phyloP scores from a whole-genome alignment of 2,797 vertebrate genomes.

The Oreonectes daqikongensis region DNA sequence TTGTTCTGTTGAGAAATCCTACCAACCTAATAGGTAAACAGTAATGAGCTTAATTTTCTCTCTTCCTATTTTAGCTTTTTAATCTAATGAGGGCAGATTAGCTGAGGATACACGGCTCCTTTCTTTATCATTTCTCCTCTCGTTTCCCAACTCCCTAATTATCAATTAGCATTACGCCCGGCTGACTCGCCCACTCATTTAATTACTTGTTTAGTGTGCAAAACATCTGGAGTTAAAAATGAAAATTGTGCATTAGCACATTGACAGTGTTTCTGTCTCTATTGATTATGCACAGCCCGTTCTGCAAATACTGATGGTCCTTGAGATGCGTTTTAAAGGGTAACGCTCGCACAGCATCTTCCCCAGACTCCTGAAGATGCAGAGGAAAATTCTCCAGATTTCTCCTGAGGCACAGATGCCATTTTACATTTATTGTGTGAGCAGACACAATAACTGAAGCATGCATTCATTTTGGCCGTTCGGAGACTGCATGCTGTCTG shows the following conservation, averaged over 20 bases:
- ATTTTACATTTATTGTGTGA: conserved; percentile 29
- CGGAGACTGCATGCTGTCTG: background rate
- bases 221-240: conserved; percentile 14
- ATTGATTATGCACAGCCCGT: background rate
- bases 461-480: conserved; percentile 18
- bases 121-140: conserved; percentile 9
- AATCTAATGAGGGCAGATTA: conserved; percentile 1
- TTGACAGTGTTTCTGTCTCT: conserved; percentile 16
- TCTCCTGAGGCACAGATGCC: conserved; percentile 20
- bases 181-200: conserved; percentile 15
- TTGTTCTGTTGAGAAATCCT: background rate
- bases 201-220: conserved; percentile 6
- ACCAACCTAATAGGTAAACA: background rate
- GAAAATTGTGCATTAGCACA: background rate
- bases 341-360: background rate
- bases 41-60: background rate
- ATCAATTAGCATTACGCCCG: conserved; percentile 26
- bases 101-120: background rate
- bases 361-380: background rate
- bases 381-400: background rate
- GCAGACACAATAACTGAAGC: conserved; percentile 13
- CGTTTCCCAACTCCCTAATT: conserved; percentile 38
- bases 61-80: background rate
- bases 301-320: conserved; percentile 1
- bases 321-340: conserved; percentile 11